Evolutionary conservation across 2,113 vertebrate genomes (phyloP).

Genomic region (Dolichallabes microphthalmus): DNA sequence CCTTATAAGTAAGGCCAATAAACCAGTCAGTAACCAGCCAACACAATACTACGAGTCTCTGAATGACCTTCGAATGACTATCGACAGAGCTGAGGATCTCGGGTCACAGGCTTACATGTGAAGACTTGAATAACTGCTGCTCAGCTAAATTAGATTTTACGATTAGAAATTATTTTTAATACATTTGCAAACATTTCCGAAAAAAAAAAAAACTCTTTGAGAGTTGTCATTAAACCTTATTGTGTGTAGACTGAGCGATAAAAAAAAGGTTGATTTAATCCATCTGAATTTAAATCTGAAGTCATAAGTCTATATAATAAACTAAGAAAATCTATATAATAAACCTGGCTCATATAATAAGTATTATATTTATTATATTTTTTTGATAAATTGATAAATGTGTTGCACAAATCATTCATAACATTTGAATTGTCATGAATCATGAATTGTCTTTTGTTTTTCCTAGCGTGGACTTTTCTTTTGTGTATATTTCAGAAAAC

Average conservation of each 20-base stretch:
- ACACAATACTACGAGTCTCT: too few species aligned
- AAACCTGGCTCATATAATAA: background rate
- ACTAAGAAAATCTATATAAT: background rate
- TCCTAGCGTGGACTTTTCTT: background rate
- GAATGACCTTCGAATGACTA: too few species aligned
- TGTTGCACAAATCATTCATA: background rate
- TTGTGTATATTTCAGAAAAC: background rate
- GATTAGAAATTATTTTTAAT: background rate
- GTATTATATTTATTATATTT: background rate
- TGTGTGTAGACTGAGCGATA: background rate
- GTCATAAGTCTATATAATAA: background rate
- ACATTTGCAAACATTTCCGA: background rate
- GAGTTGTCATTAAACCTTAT: background rate
- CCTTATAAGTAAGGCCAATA: background rate
- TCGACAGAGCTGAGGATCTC: background rate
- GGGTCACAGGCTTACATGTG: background rate
- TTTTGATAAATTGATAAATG: background rate
- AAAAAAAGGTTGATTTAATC: background rate
- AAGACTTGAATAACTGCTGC: background rate
- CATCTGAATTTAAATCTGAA: background rate
- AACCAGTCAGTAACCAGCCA: background rate
- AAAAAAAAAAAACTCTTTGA: background rate
- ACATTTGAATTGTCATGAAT: background rate
- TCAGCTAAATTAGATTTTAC: background rate
- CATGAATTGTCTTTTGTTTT: background rate